Evolutionary conservation across 2,888 invertebrate species (phyloP).

Genomic region (Zaprionus lineosus): DNA sequence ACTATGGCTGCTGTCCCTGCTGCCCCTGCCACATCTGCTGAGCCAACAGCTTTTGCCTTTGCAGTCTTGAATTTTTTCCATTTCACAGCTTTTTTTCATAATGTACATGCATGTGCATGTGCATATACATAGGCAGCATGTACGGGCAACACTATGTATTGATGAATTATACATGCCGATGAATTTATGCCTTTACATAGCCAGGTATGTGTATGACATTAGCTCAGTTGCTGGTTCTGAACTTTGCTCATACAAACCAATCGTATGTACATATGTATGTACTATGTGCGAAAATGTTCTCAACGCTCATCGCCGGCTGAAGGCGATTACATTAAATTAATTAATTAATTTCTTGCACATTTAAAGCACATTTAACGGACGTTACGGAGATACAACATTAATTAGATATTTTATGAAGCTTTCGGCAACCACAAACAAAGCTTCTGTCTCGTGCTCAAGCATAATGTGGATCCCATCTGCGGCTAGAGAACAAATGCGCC

Average conservation of each 20-base stretch:
- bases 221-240: no score
- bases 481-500: constrained; percentile 33
- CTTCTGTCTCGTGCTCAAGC: constrained; percentile 51
- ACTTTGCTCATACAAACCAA: no score
- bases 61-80: no score
- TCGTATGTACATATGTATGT: constrained; percentile 8
- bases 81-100: no score
- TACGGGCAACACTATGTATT: no score
- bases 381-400: constrained; percentile 35
- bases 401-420: constrained; percentile 46
- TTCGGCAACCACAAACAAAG: constrained; percentile 13
- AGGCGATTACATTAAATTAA: constrained; percentile 57
- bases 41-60: no score
- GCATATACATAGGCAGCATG: no score
- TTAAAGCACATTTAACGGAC: constrained; percentile 45
- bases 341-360: constrained; percentile 63
- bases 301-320: constrained; percentile 35
- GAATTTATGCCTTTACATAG: no score
- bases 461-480: constrained; percentile 40
- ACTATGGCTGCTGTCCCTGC: neutral
- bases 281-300: constrained; percentile 53
- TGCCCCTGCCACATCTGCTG: no score
- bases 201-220: no score
- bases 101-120: no score
- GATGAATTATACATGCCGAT: no score